Evolutionary conservation across 2,888 invertebrate genomes (phyloP).

Genomic region (Tachystola acroxantha): DNA sequence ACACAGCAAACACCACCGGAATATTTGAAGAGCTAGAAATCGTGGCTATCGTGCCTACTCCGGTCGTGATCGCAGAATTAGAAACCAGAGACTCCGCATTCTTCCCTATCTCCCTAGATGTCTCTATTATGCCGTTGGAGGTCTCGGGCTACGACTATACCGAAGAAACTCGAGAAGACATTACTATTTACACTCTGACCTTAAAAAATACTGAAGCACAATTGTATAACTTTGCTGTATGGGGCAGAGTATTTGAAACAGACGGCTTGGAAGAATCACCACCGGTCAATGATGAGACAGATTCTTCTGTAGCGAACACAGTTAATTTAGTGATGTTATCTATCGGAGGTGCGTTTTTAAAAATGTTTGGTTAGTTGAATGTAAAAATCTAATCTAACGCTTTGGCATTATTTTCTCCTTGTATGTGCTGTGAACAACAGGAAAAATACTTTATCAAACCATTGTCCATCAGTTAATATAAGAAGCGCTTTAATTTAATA

Average conservation of each 20-base stretch:
- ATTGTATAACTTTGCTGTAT: slow-evolving; percentile 70
- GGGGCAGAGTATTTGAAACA: slow-evolving; percentile 67
- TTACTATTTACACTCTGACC: slow-evolving; percentile 28
- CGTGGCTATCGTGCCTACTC: slow-evolving; percentile 54
- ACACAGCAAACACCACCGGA: slow-evolving; percentile 48
- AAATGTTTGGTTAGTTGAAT: not conserved
- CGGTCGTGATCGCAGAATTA: slow-evolving; percentile 26
- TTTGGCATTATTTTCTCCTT: too few species aligned
- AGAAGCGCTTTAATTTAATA: too few species aligned
- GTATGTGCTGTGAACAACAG: too few species aligned
- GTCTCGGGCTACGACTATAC: slow-evolving; percentile 40
- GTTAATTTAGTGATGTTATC: not conserved
- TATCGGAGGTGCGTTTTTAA: not conserved
- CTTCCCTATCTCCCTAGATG: slow-evolving; percentile 68
- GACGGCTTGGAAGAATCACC: slow-evolving; percentile 50
- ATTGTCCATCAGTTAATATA: too few species aligned
- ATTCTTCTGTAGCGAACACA: not conserved
- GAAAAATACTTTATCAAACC: too few species aligned
- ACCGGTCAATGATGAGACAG: slow-evolving; percentile 18
- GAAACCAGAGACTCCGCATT: slow-evolving; percentile 49
- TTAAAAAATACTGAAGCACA: slow-evolving; percentile 37
- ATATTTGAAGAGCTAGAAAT: slow-evolving; percentile 66
- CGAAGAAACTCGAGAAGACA: slow-evolving; percentile 13
- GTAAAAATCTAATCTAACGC: too few species aligned
- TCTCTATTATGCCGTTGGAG: slow-evolving; percentile 69